Evolutionary conservation across 2,113 vertebrate species (phyloP), one percentile per base, ranked within the genome.

Genomic region (Natator depressus): DNA sequence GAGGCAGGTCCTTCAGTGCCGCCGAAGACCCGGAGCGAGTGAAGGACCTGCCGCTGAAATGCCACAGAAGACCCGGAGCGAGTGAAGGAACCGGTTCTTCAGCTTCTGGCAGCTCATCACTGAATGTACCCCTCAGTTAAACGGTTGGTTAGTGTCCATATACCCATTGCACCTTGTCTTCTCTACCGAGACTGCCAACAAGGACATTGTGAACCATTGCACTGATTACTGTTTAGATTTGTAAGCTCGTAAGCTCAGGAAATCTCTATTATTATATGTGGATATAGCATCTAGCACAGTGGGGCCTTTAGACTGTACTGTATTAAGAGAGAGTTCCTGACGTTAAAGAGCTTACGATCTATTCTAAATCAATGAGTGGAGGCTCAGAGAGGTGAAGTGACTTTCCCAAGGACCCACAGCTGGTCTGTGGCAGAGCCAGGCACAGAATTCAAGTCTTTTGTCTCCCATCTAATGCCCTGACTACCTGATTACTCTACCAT

Each of bases 401-500:
- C 31, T 24, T 53, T 29, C 87, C 53, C 51, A 5, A 0, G 1
- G 72, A 27, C 11, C 10, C 42, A 2, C 49, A 8, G 87, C 46
- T 62, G 20, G 62, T 59, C 8, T n/a, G 42, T 2, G 8, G 62
- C 54, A 0, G 3, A 80, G 51, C 78, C 0, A 17, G 35, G 85
- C 46, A 29, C 5, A 31, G 42, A 49, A 31, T 82, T 35, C 7
- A 0, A 72, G 65, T 38, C 31, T 69, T 55, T 83, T 24, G 79
- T 38, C 25, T 11, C 38, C 10, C 25, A 19, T 31, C 10, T 38
- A 54, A 16, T 57, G 38, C 38, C 11, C 90, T 78, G 19, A 1
- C 0, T 4, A 82, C 38, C 8, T 0, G 6, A 76, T 85, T 0
- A 0, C 84, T 75, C 88, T 4, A 1, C 22, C 87, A 65, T 35